These are phyloP conservation scores for Boleophthalmus pectinirostris DNA, from an alignment of 2,113 vertebrate species.

Conservation along the genomic window DNA sequence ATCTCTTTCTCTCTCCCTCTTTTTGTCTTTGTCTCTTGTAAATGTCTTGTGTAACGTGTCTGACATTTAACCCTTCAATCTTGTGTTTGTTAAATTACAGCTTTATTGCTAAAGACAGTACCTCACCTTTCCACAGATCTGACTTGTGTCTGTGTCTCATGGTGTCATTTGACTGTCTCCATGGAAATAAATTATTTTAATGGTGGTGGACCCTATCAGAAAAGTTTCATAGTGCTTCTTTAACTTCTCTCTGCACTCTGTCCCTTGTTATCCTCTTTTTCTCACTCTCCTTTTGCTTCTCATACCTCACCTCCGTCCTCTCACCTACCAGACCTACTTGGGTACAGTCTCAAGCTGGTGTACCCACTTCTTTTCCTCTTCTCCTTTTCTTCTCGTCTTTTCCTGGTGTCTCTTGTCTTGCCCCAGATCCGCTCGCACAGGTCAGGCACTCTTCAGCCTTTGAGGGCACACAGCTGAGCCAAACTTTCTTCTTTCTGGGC, in stretches of 20 bases:
- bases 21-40: too few species aligned
- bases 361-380: neutral
- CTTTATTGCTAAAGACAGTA: too few species aligned
- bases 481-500: neutral
- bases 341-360: neutral
- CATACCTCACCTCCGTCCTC: neutral
- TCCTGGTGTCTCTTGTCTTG: constrained; percentile 46
- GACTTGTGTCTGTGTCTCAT: too few species aligned
- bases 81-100: too few species aligned
- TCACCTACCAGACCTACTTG: neutral
- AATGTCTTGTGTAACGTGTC: too few species aligned
- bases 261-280: neutral
- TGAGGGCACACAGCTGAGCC: neutral
- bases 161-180: too few species aligned
- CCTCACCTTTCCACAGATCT: too few species aligned
- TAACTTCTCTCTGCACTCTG: neutral
- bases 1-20: too few species aligned
- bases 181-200: too few species aligned
- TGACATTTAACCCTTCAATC: too few species aligned
- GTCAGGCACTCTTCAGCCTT: constrained; percentile 10
- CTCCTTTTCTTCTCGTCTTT: neutral
- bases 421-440: constrained; percentile 47
- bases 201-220: too few species aligned
- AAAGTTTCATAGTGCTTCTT: too few species aligned
- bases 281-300: neutral